phyloP scores from a whole-genome alignment of 2,888 invertebrate species.

The Stenotaenia linearis region DNA sequence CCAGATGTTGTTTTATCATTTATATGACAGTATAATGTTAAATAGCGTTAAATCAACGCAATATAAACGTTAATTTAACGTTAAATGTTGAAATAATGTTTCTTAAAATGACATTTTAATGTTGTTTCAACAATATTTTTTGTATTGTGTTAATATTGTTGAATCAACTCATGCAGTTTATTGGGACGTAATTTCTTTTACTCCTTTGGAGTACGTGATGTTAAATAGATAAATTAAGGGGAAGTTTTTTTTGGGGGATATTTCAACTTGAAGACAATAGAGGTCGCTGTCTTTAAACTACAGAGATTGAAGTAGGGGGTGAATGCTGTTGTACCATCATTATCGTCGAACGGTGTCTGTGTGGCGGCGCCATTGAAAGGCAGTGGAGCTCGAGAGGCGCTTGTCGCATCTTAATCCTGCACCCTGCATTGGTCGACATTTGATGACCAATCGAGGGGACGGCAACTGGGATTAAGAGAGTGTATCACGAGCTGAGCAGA shows the following conservation, averaged over 20 bases:
- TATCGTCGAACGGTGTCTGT: neutral
- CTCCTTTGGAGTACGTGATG: neutral
- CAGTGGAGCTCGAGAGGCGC: constrained; percentile 15
- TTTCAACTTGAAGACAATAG: neutral
- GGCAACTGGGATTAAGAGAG: constrained; percentile 19
- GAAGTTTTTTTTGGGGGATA: neutral
- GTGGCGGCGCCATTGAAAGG: neutral
- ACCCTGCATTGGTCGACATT: constrained; percentile 13
- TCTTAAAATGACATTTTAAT: no score
- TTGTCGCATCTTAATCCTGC: constrained; percentile 19
- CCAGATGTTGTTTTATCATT: no score
- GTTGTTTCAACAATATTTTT: no score
- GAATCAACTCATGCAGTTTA: no score
- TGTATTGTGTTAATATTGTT: no score
- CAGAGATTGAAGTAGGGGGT: neutral
- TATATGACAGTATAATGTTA: no score
- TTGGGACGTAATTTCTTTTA: no score
- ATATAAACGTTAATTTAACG: no score
- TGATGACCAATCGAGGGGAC: constrained; percentile 19
- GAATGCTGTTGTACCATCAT: neutral
- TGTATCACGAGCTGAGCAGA: constrained; percentile 15
- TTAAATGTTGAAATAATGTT: no score
- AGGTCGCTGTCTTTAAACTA: neutral
- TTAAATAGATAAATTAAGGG: neutral
- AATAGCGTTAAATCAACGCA: no score